Base-by-base conservation (phyloP, 2,888 invertebrate species). In the Carpatolechia fugitivella region DNA sequence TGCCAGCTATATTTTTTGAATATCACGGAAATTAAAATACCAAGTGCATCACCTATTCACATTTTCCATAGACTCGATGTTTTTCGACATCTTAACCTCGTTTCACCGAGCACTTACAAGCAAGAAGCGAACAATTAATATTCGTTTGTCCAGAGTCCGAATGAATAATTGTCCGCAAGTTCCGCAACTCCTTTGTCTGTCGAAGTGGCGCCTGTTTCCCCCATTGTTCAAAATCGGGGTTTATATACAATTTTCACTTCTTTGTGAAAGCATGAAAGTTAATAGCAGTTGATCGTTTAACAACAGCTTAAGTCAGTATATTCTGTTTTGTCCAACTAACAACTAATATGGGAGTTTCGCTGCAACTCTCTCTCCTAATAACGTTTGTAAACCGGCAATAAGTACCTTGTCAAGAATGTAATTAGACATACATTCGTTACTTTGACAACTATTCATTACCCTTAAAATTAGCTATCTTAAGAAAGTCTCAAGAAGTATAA, bases 231-330 rank as follows among this genome's bases (percentile, higher is more conserved):
- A 14, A 55, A 50, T 55, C 50, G 41, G 41, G 55, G 55, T 55
- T 55, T 55, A 50, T 50, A 49, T 24, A 50, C 50, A 58, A 56
- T 50, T 58, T 54, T 58, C 48, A 52, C 56, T 56, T 55, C 51
- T 54, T 49, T 54, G 50, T 49, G 18, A 49, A 50, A 35, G n/a
- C 33, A 55, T n/a, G 41, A 55, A 55, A 55, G 55, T 54, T 41
- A 41, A 49, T 46, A 14, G 29, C 46, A 18, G 46, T 20, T 36
- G 46, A 46, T 53, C 24, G 33, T 14, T 29, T 8, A 8, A 8
- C 5, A 14, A 8, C 6, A 40, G 16, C 16, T 4, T 16, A 16
- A 40, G 10, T 10, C 3, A 11, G 18, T 18, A 13, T 13, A 24
- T 44, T 20, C 29, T 20, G 20, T 44, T 44, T 44, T 13, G 13